A percentile compares a stretch with the other conserved stretches of the same genome.
phyloP scores from a whole-genome alignment of 1,140 invertebrate species.

The Drosophila jambulina region DNA sequence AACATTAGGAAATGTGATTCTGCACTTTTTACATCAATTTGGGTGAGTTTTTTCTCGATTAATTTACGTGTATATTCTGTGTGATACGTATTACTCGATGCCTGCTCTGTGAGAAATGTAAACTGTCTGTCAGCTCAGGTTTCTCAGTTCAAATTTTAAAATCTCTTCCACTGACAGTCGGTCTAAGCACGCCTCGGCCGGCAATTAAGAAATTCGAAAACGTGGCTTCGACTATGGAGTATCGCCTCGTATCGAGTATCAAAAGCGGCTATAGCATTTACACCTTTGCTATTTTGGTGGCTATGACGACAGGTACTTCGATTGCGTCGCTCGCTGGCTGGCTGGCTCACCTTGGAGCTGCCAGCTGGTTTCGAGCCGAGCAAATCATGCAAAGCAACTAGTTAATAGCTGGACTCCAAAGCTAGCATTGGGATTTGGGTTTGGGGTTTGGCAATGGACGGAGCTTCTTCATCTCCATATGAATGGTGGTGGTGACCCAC shows the following conservation, averaged over 20 bases:
- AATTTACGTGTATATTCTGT: not conserved
- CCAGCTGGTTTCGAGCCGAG: slow-evolving; percentile 56
- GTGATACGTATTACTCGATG: slow-evolving; percentile 11
- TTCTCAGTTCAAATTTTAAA: not conserved
- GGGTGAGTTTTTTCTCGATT: not conserved
- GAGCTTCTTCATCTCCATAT: slow-evolving; percentile 56
- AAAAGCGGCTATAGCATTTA: slow-evolving; percentile 53
- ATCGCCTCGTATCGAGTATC: slow-evolving; percentile 25
- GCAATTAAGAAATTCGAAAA: slow-evolving; percentile 59
- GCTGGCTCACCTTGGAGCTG: slow-evolving; percentile 69
- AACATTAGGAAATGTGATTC: slow-evolving; percentile 4
- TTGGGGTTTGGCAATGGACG: slow-evolving; percentile 39
- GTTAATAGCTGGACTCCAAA: slow-evolving; percentile 50
- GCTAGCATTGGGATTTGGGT: slow-evolving; percentile 15
- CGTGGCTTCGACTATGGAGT: slow-evolving; percentile 29
- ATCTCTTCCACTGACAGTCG: not conserved
- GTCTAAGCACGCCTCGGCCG: slow-evolving; percentile 25
- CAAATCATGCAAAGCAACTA: slow-evolving; percentile 68
- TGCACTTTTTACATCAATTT: slow-evolving; percentile 30
- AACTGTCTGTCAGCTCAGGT: not conserved
- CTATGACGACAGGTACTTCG: slow-evolving; percentile 66
- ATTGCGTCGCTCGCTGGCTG: slow-evolving; percentile 49
- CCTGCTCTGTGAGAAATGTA: slow-evolving; percentile 17
- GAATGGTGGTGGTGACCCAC: slow-evolving; percentile 37
- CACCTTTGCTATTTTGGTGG: slow-evolving; percentile 61